phyloP scores from a whole-genome alignment of 2,797 vertebrate genomes.

The Prionace glauca region DNA sequence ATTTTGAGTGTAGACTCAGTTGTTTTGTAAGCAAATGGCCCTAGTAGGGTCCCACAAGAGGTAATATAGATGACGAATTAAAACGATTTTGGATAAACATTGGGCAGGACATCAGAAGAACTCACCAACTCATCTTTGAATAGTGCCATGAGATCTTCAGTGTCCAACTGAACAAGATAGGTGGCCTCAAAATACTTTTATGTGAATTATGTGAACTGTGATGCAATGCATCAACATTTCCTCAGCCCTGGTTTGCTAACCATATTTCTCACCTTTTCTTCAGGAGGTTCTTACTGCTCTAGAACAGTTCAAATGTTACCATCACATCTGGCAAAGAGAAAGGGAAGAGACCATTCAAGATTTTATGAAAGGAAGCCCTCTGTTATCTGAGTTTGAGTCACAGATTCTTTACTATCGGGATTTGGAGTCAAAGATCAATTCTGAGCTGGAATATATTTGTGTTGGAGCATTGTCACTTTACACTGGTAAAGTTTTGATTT shows the following conservation, averaged over 20 bases:
- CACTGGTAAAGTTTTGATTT: slow-evolving; percentile 60
- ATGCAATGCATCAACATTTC: background rate
- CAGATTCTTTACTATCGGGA: slow-evolving; percentile 80
- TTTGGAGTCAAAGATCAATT: slow-evolving; percentile 73
- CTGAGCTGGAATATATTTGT: slow-evolving; percentile 79
- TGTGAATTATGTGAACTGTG: background rate
- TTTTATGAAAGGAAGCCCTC: slow-evolving; percentile 64
- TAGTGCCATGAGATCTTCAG: background rate
- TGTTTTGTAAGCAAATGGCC: background rate
- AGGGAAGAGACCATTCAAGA: slow-evolving; percentile 70
- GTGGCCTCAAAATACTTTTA: background rate
- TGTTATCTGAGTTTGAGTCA: slow-evolving; percentile 82
- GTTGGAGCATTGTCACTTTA: slow-evolving; percentile 79
- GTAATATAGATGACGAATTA: background rate
- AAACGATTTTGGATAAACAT: background rate
- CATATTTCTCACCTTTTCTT: slow-evolving; percentile 42
- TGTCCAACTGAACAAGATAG: background rate
- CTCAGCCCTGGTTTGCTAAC: background rate
- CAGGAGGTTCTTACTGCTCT: slow-evolving; percentile 75
- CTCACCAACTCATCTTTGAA: background rate
- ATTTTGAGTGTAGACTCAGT: background rate
- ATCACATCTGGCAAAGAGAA: slow-evolving; percentile 84
- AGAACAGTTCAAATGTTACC: slow-evolving; percentile 70
- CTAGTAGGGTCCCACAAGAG: background rate
- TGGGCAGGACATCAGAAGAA: background rate